phyloP scores from a whole-genome alignment of 2,113 vertebrate species.

The Sardina pilchardus region DNA sequence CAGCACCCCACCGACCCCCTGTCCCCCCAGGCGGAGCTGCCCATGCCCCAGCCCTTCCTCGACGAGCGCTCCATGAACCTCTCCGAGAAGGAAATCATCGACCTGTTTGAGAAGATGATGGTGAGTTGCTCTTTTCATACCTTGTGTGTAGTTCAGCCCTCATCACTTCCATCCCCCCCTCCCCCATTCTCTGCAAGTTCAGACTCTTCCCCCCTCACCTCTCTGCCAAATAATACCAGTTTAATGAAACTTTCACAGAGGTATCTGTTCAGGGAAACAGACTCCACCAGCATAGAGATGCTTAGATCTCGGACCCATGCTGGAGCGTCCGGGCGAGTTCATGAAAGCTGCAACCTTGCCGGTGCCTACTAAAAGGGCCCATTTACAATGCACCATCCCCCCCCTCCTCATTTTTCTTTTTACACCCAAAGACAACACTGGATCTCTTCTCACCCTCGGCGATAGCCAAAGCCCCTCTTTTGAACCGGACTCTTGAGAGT shows the following conservation, averaged over 20 bases:
- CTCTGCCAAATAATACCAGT: background rate
- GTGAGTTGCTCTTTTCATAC: slow-evolving; percentile 70
- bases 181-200: background rate
- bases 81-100: slow-evolving; percentile 96
- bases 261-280: background rate
- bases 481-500: background rate
- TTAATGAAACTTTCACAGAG: background rate
- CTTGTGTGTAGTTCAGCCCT: too few species aligned
- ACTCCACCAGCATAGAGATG: background rate
- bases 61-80: slow-evolving; percentile 92
- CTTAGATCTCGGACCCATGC: background rate
- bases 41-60: slow-evolving; percentile 82
- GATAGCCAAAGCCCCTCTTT: background rate
- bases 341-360: background rate
- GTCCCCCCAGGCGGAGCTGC: slow-evolving; percentile 79
- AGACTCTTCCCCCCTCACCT: background rate
- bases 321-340: background rate
- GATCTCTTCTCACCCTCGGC: background rate
- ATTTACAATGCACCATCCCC: background rate
- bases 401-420: background rate
- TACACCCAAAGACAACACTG: background rate
- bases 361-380: background rate
- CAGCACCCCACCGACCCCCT: slow-evolving; percentile 92
- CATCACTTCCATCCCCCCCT: background rate
- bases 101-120: slow-evolving; percentile 99